phyloP scores from a whole-genome alignment of 2,888 invertebrate genomes.

The Heteromyza rotundicornis region DNA sequence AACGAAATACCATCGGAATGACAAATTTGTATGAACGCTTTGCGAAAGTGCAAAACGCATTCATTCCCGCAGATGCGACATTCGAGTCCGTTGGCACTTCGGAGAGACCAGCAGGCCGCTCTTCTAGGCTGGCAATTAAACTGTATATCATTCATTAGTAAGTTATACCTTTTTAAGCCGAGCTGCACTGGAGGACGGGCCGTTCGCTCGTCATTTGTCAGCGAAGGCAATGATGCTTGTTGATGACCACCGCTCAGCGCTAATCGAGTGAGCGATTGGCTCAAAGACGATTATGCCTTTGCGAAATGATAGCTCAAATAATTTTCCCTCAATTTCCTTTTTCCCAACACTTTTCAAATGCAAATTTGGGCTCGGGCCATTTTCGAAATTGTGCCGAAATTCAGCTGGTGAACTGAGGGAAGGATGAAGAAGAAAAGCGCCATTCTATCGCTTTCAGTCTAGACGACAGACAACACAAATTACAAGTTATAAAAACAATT shows the following conservation, averaged over 20 bases:
- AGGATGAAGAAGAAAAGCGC: too few species aligned
- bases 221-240: background rate
- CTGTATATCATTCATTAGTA: conserved; percentile 61
- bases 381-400: background rate
- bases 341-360: background rate
- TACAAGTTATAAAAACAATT: background rate
- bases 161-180: conserved; percentile 59
- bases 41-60: conserved; percentile 55
- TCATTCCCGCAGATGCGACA: conserved; percentile 48
- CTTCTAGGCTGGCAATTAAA: conserved; percentile 56
- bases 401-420: background rate
- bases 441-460: background rate
- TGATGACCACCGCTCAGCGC: background rate
- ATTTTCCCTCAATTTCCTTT: background rate
- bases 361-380: too few species aligned
- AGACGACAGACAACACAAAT: background rate
- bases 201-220: conserved; percentile 11
- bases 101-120: conserved; percentile 28
- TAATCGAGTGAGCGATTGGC: conserved; percentile 1
- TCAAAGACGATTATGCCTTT: too few species aligned
- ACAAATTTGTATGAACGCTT: conserved; percentile 59
- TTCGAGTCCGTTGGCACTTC: background rate
- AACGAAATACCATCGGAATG: conserved; percentile 36
- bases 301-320: background rate
- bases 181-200: conserved; percentile 31